These are phyloP conservation scores for Trissolcus japonicus DNA, from an alignment of 2,888 invertebrate genomes.

Conservation along the genomic window DNA sequence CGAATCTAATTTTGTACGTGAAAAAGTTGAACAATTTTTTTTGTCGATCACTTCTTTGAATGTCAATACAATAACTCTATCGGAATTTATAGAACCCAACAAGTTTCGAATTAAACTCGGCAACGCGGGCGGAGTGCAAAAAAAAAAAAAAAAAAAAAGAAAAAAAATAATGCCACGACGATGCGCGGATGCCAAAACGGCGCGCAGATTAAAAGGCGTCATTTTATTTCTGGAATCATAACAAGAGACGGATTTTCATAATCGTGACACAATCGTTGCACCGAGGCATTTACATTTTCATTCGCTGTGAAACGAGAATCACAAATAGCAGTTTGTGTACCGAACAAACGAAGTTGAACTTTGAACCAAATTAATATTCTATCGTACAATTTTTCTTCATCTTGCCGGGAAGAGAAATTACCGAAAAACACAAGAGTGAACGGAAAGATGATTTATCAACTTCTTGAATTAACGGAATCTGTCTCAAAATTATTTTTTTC, in stretches of 20 bases:
- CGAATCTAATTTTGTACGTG: no score
- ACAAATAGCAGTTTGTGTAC: not conserved
- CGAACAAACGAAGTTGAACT: constrained; percentile 3
- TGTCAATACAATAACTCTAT: no score
- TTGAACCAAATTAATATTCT: not conserved
- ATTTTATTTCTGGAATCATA: constrained; percentile 1
- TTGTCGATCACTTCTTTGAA: no score
- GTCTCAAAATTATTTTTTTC: not conserved
- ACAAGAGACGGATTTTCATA: not conserved
- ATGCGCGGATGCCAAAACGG: not conserved
- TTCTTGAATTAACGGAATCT: not conserved
- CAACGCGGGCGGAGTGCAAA: not conserved
- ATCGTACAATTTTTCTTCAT: no score
- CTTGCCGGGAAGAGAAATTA: no score
- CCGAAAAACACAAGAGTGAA: no score
- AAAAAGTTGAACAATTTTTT: no score
- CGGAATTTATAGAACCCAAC: not conserved
- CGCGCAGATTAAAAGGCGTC: not conserved
- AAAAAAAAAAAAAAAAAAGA: not conserved
- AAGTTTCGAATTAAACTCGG: not conserved
- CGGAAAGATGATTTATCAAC: no score
- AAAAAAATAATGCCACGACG: not conserved
- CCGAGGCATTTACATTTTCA: not conserved
- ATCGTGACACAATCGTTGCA: constrained; percentile 4
- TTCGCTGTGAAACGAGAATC: not conserved